Conservation (phyloP, 2,113 vertebrate genomes). For the Cichladusa arquata region DNA sequence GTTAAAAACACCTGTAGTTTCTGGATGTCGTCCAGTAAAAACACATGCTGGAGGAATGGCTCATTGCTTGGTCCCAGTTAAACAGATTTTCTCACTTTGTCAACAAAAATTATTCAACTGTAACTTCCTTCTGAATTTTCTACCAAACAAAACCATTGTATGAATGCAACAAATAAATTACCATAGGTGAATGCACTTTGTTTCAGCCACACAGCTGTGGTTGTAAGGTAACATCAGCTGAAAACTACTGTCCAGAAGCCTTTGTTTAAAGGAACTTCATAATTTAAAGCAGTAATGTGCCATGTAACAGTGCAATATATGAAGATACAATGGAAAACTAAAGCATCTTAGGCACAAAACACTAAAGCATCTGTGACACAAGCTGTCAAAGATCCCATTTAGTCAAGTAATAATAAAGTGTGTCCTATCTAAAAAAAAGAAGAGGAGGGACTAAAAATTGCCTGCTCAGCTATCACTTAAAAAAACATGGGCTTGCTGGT, state of each 20-base stretch:
- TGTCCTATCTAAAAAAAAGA: background rate
- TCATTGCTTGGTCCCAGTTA: background rate
- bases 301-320: background rate
- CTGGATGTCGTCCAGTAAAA: background rate
- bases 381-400: background rate
- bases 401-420: background rate
- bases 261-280: background rate
- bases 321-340: background rate
- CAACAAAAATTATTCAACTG: background rate
- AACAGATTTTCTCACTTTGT: background rate
- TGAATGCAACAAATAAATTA: background rate
- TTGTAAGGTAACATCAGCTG: background rate
- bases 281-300: background rate
- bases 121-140: background rate
- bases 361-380: background rate
- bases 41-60: background rate
- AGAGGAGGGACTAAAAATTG: background rate
- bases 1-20: background rate
- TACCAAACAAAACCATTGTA: background rate
- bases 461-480: background rate
- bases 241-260: background rate
- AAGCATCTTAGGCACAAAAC: background rate
- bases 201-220: background rate
- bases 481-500: background rate
- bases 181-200: background rate